Conservation (phyloP, 2,113 vertebrate genomes). For the Anarrhichthys ocellatus region DNA sequence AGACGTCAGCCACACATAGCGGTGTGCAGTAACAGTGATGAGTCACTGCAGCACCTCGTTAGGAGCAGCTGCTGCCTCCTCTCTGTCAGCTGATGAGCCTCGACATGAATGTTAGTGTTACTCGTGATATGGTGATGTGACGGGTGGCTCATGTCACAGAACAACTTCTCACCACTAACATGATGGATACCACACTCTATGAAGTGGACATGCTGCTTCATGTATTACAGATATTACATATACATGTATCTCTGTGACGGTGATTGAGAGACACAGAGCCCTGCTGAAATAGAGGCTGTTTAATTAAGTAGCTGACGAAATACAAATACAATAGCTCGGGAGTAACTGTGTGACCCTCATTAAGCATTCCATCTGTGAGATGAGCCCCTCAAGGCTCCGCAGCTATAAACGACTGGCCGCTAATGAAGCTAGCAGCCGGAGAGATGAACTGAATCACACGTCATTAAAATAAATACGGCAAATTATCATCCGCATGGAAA, state of each 20-base stretch:
- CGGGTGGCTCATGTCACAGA: slow-evolving; percentile 80
- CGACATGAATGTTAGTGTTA: slow-evolving; percentile 94
- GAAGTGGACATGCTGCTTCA: too few species aligned
- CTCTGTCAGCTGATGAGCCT: slow-evolving; percentile 93
- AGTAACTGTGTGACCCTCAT: slow-evolving; percentile 83
- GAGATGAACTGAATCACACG: slow-evolving; percentile 80
- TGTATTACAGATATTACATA: neutral
- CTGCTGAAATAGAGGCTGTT: slow-evolving; percentile 68
- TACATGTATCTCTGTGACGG: neutral
- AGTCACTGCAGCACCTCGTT: slow-evolving; percentile 86
- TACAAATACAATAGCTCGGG: slow-evolving; percentile 77
- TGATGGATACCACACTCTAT: too few species aligned
- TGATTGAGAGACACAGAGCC: slow-evolving; percentile 57
- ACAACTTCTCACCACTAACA: neutral
- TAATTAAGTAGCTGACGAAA: slow-evolving; percentile 82
- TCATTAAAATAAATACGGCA: slow-evolving; percentile 84
- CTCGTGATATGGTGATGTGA: slow-evolving; percentile 83
- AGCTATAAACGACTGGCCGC: slow-evolving; percentile 79
- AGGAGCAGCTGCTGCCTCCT: slow-evolving; percentile 90
- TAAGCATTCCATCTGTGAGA: slow-evolving; percentile 79
- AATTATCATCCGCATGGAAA: slow-evolving; percentile 74
- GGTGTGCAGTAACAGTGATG: neutral
- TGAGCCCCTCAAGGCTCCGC: slow-evolving; percentile 73
- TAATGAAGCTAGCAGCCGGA: slow-evolving; percentile 80
- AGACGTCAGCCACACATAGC: neutral